These are phyloP conservation scores for Bombus fervidus DNA, from an alignment of 1,140 invertebrate genomes.

Conservation along the genomic window DNA sequence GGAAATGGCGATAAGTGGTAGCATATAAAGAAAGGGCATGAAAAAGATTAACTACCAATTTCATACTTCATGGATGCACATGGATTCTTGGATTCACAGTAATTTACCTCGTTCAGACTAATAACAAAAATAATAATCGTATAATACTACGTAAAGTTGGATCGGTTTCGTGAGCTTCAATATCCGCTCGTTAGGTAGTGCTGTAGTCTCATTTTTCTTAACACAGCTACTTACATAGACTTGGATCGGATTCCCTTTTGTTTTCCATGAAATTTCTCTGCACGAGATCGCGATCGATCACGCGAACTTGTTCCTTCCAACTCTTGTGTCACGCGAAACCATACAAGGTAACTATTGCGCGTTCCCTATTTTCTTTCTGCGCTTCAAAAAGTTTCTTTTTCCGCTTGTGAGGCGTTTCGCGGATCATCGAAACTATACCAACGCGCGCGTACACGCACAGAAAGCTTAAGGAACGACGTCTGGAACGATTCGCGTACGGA, in stretches of 20 bases:
- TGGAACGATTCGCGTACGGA: neutral
- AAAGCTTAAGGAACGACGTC: neutral
- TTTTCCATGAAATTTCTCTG: neutral
- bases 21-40: no score
- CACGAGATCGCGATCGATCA: constrained; percentile 1
- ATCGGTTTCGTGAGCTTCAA: no score
- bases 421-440: constrained; percentile 15
- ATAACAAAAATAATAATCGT: neutral
- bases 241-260: neutral
- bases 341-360: neutral
- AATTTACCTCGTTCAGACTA: neutral
- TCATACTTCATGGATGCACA: neutral
- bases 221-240: no score
- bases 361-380: neutral
- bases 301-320: neutral
- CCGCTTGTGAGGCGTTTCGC: neutral
- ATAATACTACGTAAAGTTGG: no score
- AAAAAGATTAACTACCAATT: neutral
- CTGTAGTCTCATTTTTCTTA: no score
- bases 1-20: neutral
- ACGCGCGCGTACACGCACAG: neutral
- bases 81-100: neutral
- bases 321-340: neutral
- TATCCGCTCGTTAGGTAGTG: no score
- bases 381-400: neutral